phyloP scores from a whole-genome alignment of 2,797 vertebrate genomes.

The Sternotherus odoratus region DNA sequence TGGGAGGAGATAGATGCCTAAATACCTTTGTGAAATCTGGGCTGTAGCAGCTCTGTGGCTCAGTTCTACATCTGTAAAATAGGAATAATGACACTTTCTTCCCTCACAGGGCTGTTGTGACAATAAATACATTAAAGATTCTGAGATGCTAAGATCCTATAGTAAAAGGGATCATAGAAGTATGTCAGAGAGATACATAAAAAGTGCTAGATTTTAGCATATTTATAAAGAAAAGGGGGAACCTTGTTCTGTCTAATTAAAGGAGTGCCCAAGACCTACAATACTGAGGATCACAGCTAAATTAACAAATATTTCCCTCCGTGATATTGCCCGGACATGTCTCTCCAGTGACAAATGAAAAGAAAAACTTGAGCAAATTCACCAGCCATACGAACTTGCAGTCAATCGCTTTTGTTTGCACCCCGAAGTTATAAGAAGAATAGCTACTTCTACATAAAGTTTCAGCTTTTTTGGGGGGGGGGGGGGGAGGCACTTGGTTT shows the following conservation, averaged over 20 bases:
- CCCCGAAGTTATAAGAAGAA: not conserved
- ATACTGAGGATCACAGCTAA: not conserved
- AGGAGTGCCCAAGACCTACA: not conserved
- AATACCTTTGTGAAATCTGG: not conserved
- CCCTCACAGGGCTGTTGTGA: not conserved
- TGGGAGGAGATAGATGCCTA: not conserved
- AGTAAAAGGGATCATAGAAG: no score
- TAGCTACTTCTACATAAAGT: not conserved
- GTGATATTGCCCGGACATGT: not conserved
- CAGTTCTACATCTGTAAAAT: not conserved
- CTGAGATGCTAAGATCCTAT: not conserved
- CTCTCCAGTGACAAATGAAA: not conserved
- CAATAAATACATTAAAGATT: not conserved
- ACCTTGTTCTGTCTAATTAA: not conserved
- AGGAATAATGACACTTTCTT: not conserved
- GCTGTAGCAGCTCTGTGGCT: not conserved
- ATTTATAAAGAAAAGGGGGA: not conserved
- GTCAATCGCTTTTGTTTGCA: not conserved
- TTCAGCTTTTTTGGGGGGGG: not conserved
- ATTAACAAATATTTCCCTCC: not conserved
- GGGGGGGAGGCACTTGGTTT: not conserved
- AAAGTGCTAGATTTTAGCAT: not conserved
- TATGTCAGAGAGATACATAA: not conserved
- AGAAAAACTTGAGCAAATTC: not conserved
- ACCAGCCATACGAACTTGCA: not conserved